Base-by-base conservation (phyloP, 1,140 invertebrate species). In the Drosophila lini region DNA sequence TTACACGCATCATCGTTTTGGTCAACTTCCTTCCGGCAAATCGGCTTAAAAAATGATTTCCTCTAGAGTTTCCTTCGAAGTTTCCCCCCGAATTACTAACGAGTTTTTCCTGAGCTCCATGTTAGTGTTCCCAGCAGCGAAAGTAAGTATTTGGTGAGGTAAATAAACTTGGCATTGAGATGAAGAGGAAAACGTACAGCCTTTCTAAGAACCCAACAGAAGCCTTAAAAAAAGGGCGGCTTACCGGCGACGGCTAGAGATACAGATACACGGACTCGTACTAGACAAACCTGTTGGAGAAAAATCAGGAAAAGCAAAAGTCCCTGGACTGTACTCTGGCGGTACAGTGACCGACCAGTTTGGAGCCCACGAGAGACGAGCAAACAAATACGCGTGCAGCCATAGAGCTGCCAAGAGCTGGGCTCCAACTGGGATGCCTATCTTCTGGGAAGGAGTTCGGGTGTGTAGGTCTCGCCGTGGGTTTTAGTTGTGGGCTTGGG, bases 221-320 rank as follows among this genome's bases (percentile, higher is more conserved):
- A 73, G 78, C 64, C 70, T 56, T 68, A 42, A 63, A 64, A 52
- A 22, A 63, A 38, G 22, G 28, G 53, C 58, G 62, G 41, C 25
- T 32, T 50, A 28, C 32, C 48, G 48, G 28, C 48, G 19, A 36
- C 32, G 34, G 13, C 34, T 38, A 42, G 40, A 47, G 48, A 42
- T 36, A 45, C 58, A 31, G 40, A 78, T 81, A 79, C 59, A 53
- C 53, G 62, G 63, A 73, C 65, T 74, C 47, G 63, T 89, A 89
- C 84, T 84, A 88, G 84, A 88, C 78, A 88, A 88, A 88, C 84
- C 84, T 63, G 84, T 88, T 88, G 83, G 77, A 83, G 83, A 84
- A 84, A 85, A 85, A 85, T 85, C 81, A 85, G 78, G 82, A 81
- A 85, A 85, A 85, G 80, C 78, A 50, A 55, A 55, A 40, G 52